Evolutionary conservation across 2,113 vertebrate genomes (phyloP).

Genomic region (Ceyx margarethae): DNA sequence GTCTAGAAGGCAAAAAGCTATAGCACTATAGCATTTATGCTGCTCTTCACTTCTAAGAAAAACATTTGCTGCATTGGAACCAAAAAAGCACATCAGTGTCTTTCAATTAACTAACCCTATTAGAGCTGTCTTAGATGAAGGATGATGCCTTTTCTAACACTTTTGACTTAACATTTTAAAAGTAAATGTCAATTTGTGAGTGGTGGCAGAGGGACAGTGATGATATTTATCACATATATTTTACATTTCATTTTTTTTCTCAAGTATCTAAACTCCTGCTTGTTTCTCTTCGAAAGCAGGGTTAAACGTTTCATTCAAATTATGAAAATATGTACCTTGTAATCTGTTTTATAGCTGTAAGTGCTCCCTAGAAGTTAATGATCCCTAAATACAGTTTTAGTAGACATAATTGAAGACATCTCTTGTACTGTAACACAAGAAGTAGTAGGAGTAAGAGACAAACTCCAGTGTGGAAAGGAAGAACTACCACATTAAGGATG

Average conservation of each 20-base stretch:
- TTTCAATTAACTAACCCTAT: background rate
- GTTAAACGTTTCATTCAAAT: background rate
- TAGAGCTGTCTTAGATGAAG: background rate
- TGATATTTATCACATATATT: background rate
- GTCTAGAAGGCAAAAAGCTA: background rate
- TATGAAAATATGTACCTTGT: background rate
- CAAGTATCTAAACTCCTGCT: background rate
- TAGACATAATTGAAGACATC: background rate
- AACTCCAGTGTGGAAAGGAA: background rate
- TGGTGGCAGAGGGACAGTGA: background rate
- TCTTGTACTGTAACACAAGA: background rate
- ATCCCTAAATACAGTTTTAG: background rate
- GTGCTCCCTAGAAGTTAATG: background rate
- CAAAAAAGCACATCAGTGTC: fast-evolving
- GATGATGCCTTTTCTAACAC: background rate
- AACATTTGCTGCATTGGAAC: background rate
- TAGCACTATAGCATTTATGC: background rate
- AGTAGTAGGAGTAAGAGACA: background rate
- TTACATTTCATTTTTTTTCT: background rate
- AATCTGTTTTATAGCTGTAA: background rate
- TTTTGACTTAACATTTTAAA: background rate
- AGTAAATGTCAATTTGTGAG: background rate
- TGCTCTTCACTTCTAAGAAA: background rate
- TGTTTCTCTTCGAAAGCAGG: background rate
- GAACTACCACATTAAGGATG: background rate